Evolutionary conservation across 2,797 vertebrate species (phyloP).

Genomic region (Dendrocincla tyrannina): DNA sequence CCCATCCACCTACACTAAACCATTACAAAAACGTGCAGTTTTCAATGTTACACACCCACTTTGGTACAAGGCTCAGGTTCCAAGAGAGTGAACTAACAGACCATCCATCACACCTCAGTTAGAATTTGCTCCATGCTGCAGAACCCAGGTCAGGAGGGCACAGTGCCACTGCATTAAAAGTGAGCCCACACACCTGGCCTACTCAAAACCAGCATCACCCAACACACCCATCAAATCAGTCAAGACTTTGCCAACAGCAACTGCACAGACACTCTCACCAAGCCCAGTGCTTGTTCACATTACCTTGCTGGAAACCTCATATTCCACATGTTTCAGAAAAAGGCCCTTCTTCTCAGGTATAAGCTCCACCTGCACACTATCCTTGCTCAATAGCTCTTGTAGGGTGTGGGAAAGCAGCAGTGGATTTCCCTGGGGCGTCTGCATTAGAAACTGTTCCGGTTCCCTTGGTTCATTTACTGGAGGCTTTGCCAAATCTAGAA

Average conservation of each 20-base stretch:
- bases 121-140: not conserved
- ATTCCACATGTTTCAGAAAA: constrained; percentile 98
- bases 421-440: constrained; percentile 83
- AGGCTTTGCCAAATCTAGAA: constrained; percentile 84
- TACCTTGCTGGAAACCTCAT: constrained; percentile 95
- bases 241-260: not conserved
- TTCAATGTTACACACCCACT: not conserved
- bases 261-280: not conserved
- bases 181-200: not conserved
- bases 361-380: constrained; percentile 90
- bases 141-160: not conserved
- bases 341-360: constrained; percentile 98
- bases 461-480: constrained; percentile 79
- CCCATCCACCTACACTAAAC: rapidly evolving
- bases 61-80: not conserved
- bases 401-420: constrained; percentile 86
- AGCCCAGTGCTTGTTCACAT: not conserved
- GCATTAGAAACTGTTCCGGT: constrained; percentile 81
- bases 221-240: not conserved
- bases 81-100: not conserved
- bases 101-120: not conserved
- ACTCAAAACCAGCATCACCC: not conserved
- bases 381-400: constrained; percentile 85
- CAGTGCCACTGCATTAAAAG: not conserved
- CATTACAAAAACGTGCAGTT: rapidly evolving